Conservation (phyloP, 1,140 invertebrate genomes). For the Melanaphis sacchari region DNA sequence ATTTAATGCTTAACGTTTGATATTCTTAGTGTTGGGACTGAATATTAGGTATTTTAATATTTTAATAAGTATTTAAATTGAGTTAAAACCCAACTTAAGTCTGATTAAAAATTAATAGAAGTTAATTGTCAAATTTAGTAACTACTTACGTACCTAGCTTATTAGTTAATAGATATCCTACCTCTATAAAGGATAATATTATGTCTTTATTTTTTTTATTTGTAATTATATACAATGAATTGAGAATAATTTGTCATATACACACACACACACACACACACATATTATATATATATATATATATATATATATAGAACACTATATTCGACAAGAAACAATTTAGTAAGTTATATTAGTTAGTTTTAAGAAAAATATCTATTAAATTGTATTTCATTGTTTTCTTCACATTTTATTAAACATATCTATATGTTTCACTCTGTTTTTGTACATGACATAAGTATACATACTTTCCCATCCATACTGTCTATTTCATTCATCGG, state of each 20-base stretch:
- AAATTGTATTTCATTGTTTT: not conserved
- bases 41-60: not conserved
- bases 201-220: no score
- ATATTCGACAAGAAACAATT: not conserved
- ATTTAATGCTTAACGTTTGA: not conserved
- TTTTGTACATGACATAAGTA: not conserved
- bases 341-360: not conserved
- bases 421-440: not conserved
- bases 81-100: not conserved
- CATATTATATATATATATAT: no score
- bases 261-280: no score
- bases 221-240: not conserved
- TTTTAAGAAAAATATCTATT: no score
- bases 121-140: not conserved
- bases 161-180: not conserved
- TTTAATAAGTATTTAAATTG: not conserved
- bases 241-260: not conserved
- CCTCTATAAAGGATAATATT: not conserved
- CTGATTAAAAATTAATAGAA: not conserved
- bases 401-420: not conserved
- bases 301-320: no score
- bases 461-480: not conserved
- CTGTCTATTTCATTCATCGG: not conserved
- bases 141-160: not conserved
- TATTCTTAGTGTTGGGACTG: not conserved